A percentile compares a stretch with the other conserved stretches of the same genome.
Evolutionary conservation across 2,113 vertebrate genomes (phyloP).

Genomic region (Sylvia atricapilla): DNA sequence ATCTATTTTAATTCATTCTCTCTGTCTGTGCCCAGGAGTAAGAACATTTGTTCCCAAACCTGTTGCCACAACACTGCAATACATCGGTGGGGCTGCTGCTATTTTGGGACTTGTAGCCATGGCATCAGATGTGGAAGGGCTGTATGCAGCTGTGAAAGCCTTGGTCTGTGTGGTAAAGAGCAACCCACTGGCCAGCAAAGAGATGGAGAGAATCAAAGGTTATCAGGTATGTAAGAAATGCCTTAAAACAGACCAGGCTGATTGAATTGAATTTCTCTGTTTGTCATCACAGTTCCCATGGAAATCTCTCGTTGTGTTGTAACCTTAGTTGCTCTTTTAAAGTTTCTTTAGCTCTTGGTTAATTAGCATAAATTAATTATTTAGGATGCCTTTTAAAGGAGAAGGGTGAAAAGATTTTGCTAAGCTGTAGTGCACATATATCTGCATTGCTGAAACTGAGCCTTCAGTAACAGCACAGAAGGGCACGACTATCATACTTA

Average conservation of each 20-base stretch:
- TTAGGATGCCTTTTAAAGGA: background rate
- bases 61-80: slow-evolving; percentile 95
- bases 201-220: slow-evolving; percentile 98
- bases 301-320: background rate
- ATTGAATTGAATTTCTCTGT: background rate
- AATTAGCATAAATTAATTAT: background rate
- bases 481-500: background rate
- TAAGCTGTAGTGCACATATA: background rate
- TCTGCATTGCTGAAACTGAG: background rate
- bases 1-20: background rate
- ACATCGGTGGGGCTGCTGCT: slow-evolving; percentile 94
- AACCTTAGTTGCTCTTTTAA: background rate
- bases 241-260: background rate
- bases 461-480: background rate
- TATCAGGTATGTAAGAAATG: slow-evolving; percentile 85
- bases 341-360: background rate
- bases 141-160: slow-evolving; percentile 97
- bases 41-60: slow-evolving; percentile 93
- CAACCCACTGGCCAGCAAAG: slow-evolving; percentile 96
- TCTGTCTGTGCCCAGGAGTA: slow-evolving; percentile 78
- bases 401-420: background rate
- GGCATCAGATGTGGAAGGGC: slow-evolving; percentile 96
- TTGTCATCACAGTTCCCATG: background rate
- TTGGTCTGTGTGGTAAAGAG: slow-evolving; percentile 97
- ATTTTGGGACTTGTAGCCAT: slow-evolving; percentile 97